phyloP scores from a whole-genome alignment of 23 tunicate species.

The Ciona savignyi region DNA sequence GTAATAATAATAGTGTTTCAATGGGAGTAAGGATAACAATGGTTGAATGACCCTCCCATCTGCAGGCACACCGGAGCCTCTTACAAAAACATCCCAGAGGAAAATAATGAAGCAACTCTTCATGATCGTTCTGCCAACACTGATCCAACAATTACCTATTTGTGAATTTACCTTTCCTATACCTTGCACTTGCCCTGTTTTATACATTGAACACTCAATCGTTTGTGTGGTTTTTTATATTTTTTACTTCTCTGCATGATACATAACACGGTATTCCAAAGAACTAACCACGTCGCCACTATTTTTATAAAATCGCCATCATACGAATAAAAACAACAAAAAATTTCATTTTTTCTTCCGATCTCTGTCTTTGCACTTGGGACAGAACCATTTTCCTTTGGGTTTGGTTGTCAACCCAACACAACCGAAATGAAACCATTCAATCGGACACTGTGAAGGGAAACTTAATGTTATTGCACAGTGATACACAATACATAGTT shows the following conservation, averaged over 20 bases:
- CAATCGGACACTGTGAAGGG: constrained; percentile 74
- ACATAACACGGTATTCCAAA: not conserved
- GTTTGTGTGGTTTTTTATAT: not conserved
- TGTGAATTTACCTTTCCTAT: not conserved
- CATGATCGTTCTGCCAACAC: too few relatives aligned
- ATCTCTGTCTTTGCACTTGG: constrained; percentile 67
- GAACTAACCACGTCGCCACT: too few relatives aligned
- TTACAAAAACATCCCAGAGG: too few relatives aligned
- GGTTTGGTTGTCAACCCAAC: constrained; percentile 71
- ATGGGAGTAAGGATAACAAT: not conserved
- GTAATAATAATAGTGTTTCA: not conserved
- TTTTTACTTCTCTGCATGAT: too few relatives aligned
- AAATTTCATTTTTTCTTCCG: constrained; percentile 51
- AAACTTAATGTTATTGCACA: not conserved
- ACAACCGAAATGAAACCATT: constrained; percentile 94
- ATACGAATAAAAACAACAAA: too few relatives aligned
- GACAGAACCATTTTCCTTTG: constrained; percentile 93
- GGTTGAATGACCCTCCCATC: not conserved
- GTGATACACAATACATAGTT: too few relatives aligned
- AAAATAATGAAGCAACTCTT: too few relatives aligned
- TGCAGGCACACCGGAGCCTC: not conserved
- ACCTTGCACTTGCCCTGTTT: not conserved
- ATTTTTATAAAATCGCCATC: too few relatives aligned
- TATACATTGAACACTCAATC: not conserved
- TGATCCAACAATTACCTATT: too few relatives aligned